Evolutionary conservation across 2,113 vertebrate genomes (phyloP), one percentile per base, ranked within the genome.

Genomic region (Prionailurus viverrinus): DNA sequence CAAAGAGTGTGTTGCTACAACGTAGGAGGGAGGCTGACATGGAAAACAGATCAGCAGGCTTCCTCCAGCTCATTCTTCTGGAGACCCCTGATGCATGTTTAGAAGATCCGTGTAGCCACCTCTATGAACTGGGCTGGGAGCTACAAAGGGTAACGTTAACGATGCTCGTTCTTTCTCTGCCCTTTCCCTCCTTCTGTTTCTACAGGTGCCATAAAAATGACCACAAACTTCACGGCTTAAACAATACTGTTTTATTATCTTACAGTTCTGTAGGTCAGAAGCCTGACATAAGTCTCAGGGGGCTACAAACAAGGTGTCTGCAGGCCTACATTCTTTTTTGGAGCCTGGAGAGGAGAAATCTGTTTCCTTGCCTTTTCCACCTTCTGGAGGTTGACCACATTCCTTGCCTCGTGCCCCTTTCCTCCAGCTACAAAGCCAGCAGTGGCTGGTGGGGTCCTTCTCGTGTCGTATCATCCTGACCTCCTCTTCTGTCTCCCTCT

Each of bases 371-470:
- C 19, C 74, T 86, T 71, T 63, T 31, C 53, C 33, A 8, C 18
- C 18, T 74, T 89, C 39, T 69, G 18, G 51, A 91, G 39, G 74
- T 8, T 41, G 2, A 21, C 71, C 14, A 12, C 3, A 19, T 12
- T 36, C 63, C 33, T 36, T 65, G 68, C 15, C 0, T 66, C 8
- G 0, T 9, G 21, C 7, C n/a, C n/a, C 33, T 0, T 16, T 51
- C 19, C 45, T 63, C 87, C n/a, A 69, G 23, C 31, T 45, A 31
- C 41, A 92, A 88, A 73, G 69, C 65, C 58, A 16, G 39, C 65
- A 25, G n/a, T 6, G 51, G 36, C 48, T 69, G 29, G 12, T 36
- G 31, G 5, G 21, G 36, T 53, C 31, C 55, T 91, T 65, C 8
- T 58, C 25, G 4, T 27, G 58, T 15, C 15, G 0, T 4, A 8